These are phyloP conservation scores for Perdita meconis DNA, from an alignment of 2,888 invertebrate species.

Conservation along the genomic window DNA sequence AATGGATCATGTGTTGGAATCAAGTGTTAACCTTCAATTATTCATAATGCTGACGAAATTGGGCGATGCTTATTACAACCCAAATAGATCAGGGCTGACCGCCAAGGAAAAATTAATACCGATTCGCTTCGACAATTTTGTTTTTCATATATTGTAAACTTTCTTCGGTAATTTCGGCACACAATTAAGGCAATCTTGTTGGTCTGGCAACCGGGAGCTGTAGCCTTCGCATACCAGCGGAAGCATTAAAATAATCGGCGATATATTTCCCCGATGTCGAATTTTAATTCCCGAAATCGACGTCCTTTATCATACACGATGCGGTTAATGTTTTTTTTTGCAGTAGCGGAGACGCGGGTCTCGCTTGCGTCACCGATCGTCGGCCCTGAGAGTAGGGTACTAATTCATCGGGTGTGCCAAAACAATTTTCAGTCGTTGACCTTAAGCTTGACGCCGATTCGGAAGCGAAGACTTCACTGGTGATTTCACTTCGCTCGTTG, in stretches of 20 bases:
- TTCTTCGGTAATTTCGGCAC: too few species aligned
- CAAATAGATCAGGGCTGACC: too few species aligned
- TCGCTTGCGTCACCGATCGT: conserved; percentile 1
- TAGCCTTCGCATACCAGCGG: conserved; percentile 44
- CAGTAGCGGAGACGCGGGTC: background rate
- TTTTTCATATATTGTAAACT: background rate
- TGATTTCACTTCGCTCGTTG: conserved; percentile 65
- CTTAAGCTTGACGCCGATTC: conserved; percentile 34
- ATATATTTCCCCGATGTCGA: conserved; percentile 15
- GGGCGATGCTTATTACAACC: too few species aligned
- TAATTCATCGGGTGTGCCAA: conserved; percentile 37
- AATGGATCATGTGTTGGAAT: background rate
- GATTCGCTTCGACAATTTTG: background rate
- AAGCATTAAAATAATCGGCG: conserved; percentile 26
- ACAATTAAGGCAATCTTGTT: conserved; percentile 15
- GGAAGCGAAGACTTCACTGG: conserved; percentile 10
- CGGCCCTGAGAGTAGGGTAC: conserved; percentile 28
- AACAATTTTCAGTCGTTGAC: conserved; percentile 46
- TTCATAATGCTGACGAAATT: too few species aligned
- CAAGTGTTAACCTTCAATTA: background rate
- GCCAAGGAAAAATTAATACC: too few species aligned
- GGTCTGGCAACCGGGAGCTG: background rate
- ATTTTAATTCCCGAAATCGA: conserved; percentile 25
- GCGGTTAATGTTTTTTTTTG: conserved; percentile 35
- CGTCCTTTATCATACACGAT: conserved; percentile 19